A percentile compares a stretch with the other conserved stretches of the same genome.
Evolutionary conservation across 2,797 vertebrate species (phyloP).

Genomic region (Lithobates pipiens): DNA sequence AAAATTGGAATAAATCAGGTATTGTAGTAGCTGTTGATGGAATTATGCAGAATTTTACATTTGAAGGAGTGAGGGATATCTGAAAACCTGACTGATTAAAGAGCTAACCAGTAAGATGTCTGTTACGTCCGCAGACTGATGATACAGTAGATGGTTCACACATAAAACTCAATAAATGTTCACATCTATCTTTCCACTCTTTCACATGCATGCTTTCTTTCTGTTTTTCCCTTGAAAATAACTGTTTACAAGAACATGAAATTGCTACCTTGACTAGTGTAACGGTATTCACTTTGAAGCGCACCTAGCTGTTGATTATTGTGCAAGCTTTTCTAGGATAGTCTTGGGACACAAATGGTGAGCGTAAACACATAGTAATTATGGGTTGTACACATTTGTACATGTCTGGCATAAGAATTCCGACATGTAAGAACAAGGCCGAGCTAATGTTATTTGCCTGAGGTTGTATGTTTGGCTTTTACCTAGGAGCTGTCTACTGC

Average conservation of each 20-base stretch:
- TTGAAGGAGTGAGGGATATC: background rate
- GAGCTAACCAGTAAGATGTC: background rate
- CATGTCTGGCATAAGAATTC: slow-evolving; percentile 25
- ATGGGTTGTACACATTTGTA: slow-evolving; percentile 3
- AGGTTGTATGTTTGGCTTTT: slow-evolving; percentile 23
- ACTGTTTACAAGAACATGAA: slow-evolving; percentile 36
- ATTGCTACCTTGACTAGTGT: slow-evolving; percentile 31
- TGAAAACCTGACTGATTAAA: background rate
- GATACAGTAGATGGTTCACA: background rate
- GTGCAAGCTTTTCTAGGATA: slow-evolving; percentile 1
- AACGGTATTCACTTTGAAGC: background rate
- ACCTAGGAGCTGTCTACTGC: background rate
- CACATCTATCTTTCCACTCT: background rate
- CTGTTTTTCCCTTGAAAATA: slow-evolving; percentile 32
- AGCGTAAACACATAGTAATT: slow-evolving; percentile 38
- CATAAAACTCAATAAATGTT: background rate
- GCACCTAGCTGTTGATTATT: slow-evolving; percentile 18
- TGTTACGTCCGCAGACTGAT: background rate
- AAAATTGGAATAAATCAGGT: too few relatives aligned
- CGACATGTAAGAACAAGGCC: slow-evolving; percentile 38
- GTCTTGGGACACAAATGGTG: slow-evolving; percentile 1
- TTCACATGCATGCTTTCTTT: background rate
- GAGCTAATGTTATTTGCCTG: background rate
- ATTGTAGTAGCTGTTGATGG: too few relatives aligned
- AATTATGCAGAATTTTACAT: background rate